Base-by-base conservation (phyloP, 2,797 vertebrate genomes). In the Spheniscus humboldti region DNA sequence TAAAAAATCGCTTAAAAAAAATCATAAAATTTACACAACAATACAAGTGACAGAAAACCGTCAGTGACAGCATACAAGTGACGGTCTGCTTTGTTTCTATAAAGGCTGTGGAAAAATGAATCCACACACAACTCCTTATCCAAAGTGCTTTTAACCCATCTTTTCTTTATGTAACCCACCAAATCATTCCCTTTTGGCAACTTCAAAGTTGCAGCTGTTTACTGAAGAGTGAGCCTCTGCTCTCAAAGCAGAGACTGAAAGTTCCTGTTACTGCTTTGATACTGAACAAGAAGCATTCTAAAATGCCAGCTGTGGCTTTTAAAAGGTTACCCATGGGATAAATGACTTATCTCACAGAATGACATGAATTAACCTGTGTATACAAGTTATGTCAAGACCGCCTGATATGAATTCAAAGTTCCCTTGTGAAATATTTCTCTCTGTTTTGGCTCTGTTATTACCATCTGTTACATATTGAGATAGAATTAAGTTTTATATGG, bases 191-290 rank as follows among this genome's bases (percentile, higher is more conserved):
- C 89, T 96, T 96, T 86, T 97, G 94, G 91, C 69, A 92, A 96
- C 97, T 97, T 98, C 98, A 98, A 97, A 97, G 97, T 64, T 94
- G 97, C 97, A 98, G 98, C 98, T 98, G 97, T 94, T 97, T 88
- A 89, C 80, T 93, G 89, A 96, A 94, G 92, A 96, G 82, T 94
- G 89, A 96, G 91, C 94, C 94, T 90, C 94, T 94, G 91, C 82
- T 95, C 95, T 89, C 68, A 85, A 90, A 89, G 96, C 59, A 87
- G 86, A 84, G 90, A 76, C 71, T 87, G 53, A 91, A 97, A 97
- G 96, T 95, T 97, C 93, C 87, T 86, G 91, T 92, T 91, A 92
- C 96, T 35, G 85, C 97, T 98, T 97, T 98, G 97, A 98, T 97
- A 97, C 33, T 33, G 92, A 95, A 88, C 96, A 95, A 97, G 96